Evolutionary conservation across 2,113 vertebrate genomes (phyloP).

Genomic region (Syngnathus scovelli): DNA sequence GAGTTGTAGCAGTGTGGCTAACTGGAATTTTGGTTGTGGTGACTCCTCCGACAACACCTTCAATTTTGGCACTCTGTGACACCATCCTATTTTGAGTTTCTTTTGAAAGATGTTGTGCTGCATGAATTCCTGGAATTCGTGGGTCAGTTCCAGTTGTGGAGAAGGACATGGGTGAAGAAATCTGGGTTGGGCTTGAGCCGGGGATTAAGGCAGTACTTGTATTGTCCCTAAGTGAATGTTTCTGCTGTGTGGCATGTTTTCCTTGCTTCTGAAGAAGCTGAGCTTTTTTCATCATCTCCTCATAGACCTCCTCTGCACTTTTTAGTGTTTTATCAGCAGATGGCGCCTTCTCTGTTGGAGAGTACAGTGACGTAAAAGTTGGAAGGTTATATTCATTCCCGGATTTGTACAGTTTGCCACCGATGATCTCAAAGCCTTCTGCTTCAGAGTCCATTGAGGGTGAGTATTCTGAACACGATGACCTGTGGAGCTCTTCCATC

Average conservation of each 20-base stretch:
- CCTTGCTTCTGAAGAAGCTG: slow-evolving; percentile 86
- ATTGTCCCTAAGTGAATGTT: slow-evolving; percentile 70
- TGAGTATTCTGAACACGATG: slow-evolving; percentile 95
- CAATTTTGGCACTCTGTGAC: slow-evolving; percentile 75
- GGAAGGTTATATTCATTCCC: slow-evolving; percentile 96
- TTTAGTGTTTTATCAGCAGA: slow-evolving; percentile 84
- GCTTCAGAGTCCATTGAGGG: slow-evolving; percentile 96
- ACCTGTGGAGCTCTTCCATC: slow-evolving; percentile 98
- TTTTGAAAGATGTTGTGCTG: slow-evolving; percentile 89
- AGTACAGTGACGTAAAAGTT: slow-evolving; percentile 96
- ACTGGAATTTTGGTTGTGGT: slow-evolving; percentile 59
- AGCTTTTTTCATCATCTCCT: slow-evolving; percentile 98
- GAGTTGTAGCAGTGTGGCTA: slow-evolving; percentile 49
- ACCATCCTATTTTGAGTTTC: slow-evolving; percentile 80
- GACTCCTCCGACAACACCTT: slow-evolving; percentile 65
- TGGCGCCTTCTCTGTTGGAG: slow-evolving; percentile 82
- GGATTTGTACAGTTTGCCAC: slow-evolving; percentile 88
- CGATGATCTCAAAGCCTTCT: slow-evolving; percentile 83
- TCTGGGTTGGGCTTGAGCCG: slow-evolving; percentile 92
- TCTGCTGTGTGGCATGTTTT: slow-evolving; percentile 62
- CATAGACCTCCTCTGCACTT: slow-evolving; percentile 96
- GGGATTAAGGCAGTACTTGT: slow-evolving; percentile 83
- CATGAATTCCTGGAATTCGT: slow-evolving; percentile 79
- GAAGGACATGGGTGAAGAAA: slow-evolving; percentile 84
- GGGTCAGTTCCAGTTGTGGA: slow-evolving; percentile 67